phyloP scores from a whole-genome alignment of 2,113 vertebrate species.

The Phrynosoma platyrhinos region DNA sequence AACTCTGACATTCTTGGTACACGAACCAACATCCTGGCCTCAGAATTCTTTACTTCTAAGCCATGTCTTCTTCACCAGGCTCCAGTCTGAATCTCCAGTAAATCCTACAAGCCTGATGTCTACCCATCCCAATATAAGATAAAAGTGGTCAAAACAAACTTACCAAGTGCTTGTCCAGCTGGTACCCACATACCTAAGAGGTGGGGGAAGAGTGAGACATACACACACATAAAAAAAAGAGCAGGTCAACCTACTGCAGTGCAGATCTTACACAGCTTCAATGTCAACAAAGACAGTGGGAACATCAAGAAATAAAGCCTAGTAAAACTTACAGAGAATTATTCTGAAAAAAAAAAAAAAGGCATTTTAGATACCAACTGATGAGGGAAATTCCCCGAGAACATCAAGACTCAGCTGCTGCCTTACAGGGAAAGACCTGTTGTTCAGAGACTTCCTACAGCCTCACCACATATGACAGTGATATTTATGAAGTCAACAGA shows the following conservation, averaged over 20 bases:
- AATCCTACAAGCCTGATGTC: not conserved
- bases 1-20: not conserved
- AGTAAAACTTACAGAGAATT: not conserved
- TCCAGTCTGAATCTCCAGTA: not conserved
- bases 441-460: too few species aligned
- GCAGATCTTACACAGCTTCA: not conserved
- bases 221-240: conserved; percentile 2
- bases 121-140: not conserved
- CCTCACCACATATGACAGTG: too few species aligned
- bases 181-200: conserved; percentile 96
- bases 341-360: not conserved
- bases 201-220: not conserved
- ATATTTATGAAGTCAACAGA: too few species aligned
- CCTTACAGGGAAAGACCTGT: too few species aligned
- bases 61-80: not conserved
- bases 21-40: not conserved
- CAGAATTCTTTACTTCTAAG: not conserved
- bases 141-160: conserved; percentile 52
- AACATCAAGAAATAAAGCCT: not conserved
- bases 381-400: not conserved
- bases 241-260: not conserved
- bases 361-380: not conserved
- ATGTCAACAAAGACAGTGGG: not conserved
- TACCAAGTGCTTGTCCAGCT: conserved; percentile 96
- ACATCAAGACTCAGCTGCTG: not conserved